Percentiles rank a stretch among this genome's conserved stretches.
Evolutionary conservation across 2,888 invertebrate genomes (phyloP).

Genomic region (Pinctada fucata): DNA sequence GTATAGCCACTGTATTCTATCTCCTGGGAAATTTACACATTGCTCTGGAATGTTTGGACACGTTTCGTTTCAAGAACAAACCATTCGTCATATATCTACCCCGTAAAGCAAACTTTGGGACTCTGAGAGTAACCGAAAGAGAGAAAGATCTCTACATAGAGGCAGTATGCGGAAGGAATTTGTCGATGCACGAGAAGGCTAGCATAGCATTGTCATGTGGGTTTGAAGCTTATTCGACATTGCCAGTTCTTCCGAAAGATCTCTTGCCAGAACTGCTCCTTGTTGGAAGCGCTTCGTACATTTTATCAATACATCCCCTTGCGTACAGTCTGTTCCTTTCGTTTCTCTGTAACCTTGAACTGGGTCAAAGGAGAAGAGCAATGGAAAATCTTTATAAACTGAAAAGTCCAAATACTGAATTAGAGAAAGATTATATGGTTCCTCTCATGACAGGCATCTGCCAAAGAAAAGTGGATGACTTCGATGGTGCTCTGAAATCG

Average conservation of each 20-base stretch:
- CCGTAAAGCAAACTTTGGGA: neutral
- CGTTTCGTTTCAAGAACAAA: neutral
- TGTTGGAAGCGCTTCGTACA: neutral
- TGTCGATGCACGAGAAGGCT: neutral
- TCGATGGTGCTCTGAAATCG: neutral
- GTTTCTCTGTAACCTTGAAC: neutral
- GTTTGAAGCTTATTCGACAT: neutral
- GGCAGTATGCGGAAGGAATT: neutral
- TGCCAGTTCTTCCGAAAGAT: neutral
- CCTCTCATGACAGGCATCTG: neutral
- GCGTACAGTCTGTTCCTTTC: neutral
- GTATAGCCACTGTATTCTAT: neutral
- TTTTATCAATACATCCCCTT: neutral
- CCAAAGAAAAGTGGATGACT: neutral
- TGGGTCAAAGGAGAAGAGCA: neutral
- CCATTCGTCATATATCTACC: neutral
- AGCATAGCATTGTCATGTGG: neutral
- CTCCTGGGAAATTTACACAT: neutral
- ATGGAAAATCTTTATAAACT: neutral
- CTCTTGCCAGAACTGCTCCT: neutral
- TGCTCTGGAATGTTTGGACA: neutral
- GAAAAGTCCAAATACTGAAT: neutral
- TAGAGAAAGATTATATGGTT: neutral
- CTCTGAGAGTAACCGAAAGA: neutral
- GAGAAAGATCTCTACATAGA: neutral